These are phyloP conservation scores for Uropsilus gracilis DNA, from an alignment of 2,113 vertebrate genomes.

Conservation along the genomic window DNA sequence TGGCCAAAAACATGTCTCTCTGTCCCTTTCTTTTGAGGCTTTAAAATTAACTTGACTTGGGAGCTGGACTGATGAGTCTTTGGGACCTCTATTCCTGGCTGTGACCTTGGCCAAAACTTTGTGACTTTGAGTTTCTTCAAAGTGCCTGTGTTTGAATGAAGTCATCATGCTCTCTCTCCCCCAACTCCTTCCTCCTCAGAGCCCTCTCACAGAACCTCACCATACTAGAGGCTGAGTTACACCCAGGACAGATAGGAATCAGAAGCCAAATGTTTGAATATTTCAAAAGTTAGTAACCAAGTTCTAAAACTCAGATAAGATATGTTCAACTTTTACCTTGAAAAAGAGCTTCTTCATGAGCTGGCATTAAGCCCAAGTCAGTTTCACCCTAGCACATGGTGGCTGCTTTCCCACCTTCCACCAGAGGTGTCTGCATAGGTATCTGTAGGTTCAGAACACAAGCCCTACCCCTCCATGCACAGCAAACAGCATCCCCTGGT, in stretches of 20 bases:
- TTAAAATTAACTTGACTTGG: neutral
- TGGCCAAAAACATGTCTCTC: neutral
- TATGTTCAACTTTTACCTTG: neutral
- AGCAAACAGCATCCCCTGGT: neutral
- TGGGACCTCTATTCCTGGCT: neutral
- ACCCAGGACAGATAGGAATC: too few species aligned
- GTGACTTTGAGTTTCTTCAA: neutral
- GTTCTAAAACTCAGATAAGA: neutral
- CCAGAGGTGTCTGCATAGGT: neutral
- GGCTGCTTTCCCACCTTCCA: neutral
- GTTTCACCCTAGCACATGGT: fast-evolving
- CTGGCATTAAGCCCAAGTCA: neutral
- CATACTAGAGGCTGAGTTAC: fast-evolving
- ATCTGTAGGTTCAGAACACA: fast-evolving
- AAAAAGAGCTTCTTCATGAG: neutral
- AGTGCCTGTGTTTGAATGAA: neutral
- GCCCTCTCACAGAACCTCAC: neutral
- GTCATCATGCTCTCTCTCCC: fast-evolving
- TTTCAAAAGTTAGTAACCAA: neutral
- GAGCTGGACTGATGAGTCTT: neutral
- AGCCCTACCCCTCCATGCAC: too few species aligned
- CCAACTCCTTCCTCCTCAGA: fast-evolving
- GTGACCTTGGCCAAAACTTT: neutral
- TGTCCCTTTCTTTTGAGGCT: neutral
- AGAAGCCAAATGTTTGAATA: neutral